Conservation (phyloP, 2,888 invertebrate genomes). For the Erynnis tages region DNA sequence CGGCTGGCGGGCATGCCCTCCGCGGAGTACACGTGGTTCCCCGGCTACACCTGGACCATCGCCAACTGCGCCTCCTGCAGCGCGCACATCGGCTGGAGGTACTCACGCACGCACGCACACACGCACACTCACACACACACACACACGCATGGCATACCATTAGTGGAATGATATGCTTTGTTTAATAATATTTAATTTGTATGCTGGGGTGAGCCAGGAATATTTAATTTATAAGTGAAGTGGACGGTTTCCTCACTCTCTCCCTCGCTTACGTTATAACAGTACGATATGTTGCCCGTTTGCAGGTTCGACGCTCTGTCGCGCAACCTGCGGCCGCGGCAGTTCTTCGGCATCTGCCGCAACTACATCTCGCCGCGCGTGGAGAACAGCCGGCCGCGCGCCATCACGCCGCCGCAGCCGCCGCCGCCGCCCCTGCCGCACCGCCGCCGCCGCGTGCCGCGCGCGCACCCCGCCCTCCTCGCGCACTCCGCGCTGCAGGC, state of each 20-base stretch:
- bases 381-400: constrained; percentile 32
- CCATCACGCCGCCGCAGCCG: constrained; percentile 16
- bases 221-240: no score
- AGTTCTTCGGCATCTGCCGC: constrained; percentile 70
- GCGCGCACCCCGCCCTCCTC: constrained; percentile 60
- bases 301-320: constrained; percentile 61
- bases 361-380: constrained; percentile 59
- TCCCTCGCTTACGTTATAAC: no score
- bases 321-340: constrained; percentile 56
- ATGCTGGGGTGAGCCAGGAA: no score
- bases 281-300: background rate
- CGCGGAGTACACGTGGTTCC: constrained; percentile 74
- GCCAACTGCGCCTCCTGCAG: constrained; percentile 55
- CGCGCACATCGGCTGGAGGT: constrained; percentile 68
- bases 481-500: no score
- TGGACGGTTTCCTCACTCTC: no score
- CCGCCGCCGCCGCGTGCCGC: constrained; percentile 53
- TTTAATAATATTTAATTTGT: no score
- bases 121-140: no score
- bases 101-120: no score
- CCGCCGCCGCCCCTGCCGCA: constrained; percentile 36
- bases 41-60: constrained; percentile 72
- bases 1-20: constrained; percentile 49
- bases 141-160: no score
- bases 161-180: no score